phyloP scores from a whole-genome alignment of 2,113 vertebrate genomes.

The Leptosomus discolor region DNA sequence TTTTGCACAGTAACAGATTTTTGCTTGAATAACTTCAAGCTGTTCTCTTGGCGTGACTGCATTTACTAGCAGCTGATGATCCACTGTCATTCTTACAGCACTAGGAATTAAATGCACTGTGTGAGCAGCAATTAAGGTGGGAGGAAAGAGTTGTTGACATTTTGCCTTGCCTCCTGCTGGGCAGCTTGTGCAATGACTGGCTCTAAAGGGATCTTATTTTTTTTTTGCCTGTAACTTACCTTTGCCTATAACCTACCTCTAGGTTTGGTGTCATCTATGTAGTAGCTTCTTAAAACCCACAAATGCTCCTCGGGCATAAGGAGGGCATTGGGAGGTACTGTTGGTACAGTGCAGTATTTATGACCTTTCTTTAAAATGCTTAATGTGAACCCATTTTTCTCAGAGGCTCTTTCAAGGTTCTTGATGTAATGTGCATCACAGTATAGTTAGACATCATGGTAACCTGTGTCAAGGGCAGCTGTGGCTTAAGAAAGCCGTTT shows the following conservation, averaged over 20 bases:
- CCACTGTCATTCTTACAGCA: slow-evolving; percentile 24
- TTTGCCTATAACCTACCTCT: slow-evolving; percentile 74
- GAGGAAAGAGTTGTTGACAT: slow-evolving; percentile 36
- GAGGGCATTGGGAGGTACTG: slow-evolving; percentile 58
- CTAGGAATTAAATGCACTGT: slow-evolving; percentile 33
- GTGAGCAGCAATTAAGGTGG: not conserved
- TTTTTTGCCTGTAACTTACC: slow-evolving; percentile 53
- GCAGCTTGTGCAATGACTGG: slow-evolving; percentile 40
- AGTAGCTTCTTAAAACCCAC: slow-evolving; percentile 54
- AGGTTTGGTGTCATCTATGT: slow-evolving; percentile 63
- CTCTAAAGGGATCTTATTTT: slow-evolving; percentile 26
- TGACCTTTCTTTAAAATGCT: slow-evolving; percentile 67
- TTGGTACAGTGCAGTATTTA: slow-evolving; percentile 72
- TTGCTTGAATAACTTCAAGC: slow-evolving; percentile 51
- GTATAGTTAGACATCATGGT: slow-evolving; percentile 64
- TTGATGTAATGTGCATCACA: slow-evolving; percentile 64
- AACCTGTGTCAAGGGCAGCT: slow-evolving; percentile 67
- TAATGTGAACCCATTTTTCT: slow-evolving; percentile 66
- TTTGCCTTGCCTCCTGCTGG: slow-evolving; percentile 32
- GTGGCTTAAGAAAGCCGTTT: slow-evolving; percentile 53
- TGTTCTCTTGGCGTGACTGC: slow-evolving; percentile 46
- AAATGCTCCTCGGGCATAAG: slow-evolving; percentile 29
- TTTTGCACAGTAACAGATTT: slow-evolving; percentile 36
- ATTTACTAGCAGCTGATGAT: slow-evolving; percentile 44
- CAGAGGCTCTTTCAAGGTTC: slow-evolving; percentile 65